Conservation (phyloP, 2,797 vertebrate species). For the Oceanodroma leucorhoa region DNA sequence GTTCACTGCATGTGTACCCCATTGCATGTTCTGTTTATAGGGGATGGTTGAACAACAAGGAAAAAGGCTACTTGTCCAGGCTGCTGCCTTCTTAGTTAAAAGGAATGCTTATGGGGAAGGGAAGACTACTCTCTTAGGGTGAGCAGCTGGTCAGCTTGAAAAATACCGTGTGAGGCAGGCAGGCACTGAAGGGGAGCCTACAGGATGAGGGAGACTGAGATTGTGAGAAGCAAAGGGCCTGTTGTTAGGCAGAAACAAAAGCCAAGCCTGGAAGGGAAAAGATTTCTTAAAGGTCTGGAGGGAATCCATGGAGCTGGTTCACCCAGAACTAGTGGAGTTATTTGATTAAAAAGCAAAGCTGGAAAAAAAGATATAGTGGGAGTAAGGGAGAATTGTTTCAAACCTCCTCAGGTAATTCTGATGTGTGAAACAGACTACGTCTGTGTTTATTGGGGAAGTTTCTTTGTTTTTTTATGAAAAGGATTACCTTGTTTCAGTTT, state of each 20-base stretch:
- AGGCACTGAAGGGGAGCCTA: background rate
- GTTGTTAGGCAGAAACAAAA: background rate
- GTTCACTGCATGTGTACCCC: background rate
- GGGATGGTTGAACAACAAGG: background rate
- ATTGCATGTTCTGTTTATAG: background rate
- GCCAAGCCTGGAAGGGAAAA: background rate
- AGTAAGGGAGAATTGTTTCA: background rate
- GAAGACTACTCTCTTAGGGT: background rate
- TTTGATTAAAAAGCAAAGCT: background rate
- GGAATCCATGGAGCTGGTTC: background rate
- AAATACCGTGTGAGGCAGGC: fast-evolving
- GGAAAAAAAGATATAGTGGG: background rate
- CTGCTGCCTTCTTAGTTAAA: background rate
- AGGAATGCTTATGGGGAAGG: background rate
- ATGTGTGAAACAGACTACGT: background rate
- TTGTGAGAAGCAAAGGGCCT: background rate
- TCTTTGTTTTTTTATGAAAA: background rate
- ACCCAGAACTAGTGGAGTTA: background rate
- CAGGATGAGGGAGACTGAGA: background rate
- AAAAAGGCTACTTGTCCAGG: background rate
- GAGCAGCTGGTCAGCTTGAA: background rate
- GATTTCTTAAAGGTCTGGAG: background rate
- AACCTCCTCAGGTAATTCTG: background rate
- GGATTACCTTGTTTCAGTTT: background rate
- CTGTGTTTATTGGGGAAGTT: background rate